phyloP scores from a whole-genome alignment of 2,113 vertebrate genomes.

The Sylvia atricapilla region DNA sequence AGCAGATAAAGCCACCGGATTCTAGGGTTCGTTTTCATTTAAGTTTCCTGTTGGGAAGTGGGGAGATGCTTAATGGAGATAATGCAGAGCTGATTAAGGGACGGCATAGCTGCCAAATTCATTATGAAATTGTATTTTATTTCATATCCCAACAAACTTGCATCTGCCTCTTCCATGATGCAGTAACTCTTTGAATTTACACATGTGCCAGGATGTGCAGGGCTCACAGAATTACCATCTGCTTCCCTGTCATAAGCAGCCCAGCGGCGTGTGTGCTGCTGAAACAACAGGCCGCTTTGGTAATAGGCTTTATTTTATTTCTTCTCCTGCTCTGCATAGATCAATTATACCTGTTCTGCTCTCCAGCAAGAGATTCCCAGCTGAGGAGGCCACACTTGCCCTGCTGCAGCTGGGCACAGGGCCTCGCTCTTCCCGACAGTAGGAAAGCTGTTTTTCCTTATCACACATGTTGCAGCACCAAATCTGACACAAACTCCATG shows the following conservation, averaged over 20 bases:
- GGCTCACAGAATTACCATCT: slow-evolving; percentile 61
- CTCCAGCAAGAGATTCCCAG: neutral
- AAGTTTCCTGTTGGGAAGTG: neutral
- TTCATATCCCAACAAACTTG: slow-evolving; percentile 65
- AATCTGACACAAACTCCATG: neutral
- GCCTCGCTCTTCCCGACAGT: neutral
- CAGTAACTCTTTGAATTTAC: slow-evolving; percentile 60
- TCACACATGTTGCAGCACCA: neutral
- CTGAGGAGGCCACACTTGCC: neutral
- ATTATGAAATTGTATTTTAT: slow-evolving; percentile 49
- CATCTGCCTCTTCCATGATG: slow-evolving; percentile 65
- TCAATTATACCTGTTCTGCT: slow-evolving; percentile 5
- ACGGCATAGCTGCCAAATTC: neutral
- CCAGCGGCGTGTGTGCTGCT: neutral
- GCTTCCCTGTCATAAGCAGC: slow-evolving; percentile 55
- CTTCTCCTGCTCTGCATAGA: neutral
- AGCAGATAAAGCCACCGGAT: neutral
- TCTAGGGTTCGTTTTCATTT: neutral
- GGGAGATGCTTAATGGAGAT: neutral
- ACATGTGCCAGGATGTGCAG: slow-evolving; percentile 35
- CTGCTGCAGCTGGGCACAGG: neutral
- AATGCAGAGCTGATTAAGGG: slow-evolving; percentile 31
- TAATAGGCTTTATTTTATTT: slow-evolving; percentile 29
- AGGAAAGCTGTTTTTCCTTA: neutral
- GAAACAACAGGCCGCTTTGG: neutral